phyloP scores from a whole-genome alignment of 1,140 invertebrate species.

The Zophobas morio region DNA sequence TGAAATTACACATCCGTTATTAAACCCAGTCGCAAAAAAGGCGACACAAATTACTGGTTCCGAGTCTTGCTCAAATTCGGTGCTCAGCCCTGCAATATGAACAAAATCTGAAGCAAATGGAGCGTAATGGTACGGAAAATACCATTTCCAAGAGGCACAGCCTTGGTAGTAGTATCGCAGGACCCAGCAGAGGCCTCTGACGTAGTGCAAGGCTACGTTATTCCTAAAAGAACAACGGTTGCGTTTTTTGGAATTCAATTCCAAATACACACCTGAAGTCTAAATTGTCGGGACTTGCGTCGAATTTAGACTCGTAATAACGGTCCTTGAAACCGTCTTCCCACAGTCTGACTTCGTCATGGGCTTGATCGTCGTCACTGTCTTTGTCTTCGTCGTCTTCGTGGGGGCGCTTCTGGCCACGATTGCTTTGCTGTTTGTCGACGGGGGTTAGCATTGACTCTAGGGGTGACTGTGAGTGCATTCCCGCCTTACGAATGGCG shows the following conservation, averaged over 20 bases:
- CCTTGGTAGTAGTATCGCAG: slow-evolving; percentile 99
- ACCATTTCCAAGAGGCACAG: slow-evolving; percentile 99
- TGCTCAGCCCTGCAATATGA: slow-evolving; percentile 88
- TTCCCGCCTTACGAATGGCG: slow-evolving; percentile 75
- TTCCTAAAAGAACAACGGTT: slow-evolving; percentile 22
- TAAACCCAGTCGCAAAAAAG: neutral
- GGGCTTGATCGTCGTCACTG: slow-evolving; percentile 83
- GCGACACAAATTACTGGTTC: slow-evolving; percentile 79
- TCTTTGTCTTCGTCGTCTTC: slow-evolving; percentile 68
- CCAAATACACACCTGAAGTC: slow-evolving; percentile 80
- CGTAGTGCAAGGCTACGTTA: slow-evolving; percentile 92
- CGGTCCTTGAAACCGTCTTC: slow-evolving; percentile 98
- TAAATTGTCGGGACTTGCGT: slow-evolving; percentile 84
- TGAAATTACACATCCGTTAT: slow-evolving; percentile 67
- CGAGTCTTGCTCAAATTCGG: slow-evolving; percentile 91
- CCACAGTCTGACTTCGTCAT: slow-evolving; percentile 96
- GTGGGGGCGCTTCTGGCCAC: slow-evolving; percentile 69
- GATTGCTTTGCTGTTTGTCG: slow-evolving; percentile 47
- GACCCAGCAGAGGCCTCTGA: slow-evolving; percentile 97
- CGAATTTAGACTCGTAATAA: slow-evolving; percentile 98
- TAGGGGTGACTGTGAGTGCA: slow-evolving; percentile 68
- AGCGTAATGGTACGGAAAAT: slow-evolving; percentile 99
- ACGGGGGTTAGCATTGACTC: slow-evolving; percentile 68
- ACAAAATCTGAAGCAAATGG: slow-evolving; percentile 99
- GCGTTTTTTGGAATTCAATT: slow-evolving; percentile 12